These are phyloP conservation scores for Chrysemys picta DNA, from an alignment of 2,113 vertebrate genomes.

Conservation along the genomic window DNA sequence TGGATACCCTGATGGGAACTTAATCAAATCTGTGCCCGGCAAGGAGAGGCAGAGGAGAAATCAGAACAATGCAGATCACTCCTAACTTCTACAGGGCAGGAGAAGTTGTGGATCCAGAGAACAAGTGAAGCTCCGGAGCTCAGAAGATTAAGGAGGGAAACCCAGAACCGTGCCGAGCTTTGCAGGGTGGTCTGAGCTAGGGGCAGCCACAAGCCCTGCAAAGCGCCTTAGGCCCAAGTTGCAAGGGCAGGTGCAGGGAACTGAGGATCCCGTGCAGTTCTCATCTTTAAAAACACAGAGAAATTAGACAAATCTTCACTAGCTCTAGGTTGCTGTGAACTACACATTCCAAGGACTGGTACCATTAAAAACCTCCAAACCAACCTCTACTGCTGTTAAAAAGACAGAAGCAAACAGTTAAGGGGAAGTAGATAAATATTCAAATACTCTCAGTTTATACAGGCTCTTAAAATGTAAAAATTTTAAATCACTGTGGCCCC, in stretches of 20 bases:
- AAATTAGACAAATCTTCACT: neutral
- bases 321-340: neutral
- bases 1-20: neutral
- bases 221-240: neutral
- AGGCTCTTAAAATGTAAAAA: neutral
- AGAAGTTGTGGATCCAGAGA: neutral
- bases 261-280: neutral
- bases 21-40: slow-evolving; percentile 22
- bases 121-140: slow-evolving; percentile 40
- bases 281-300: neutral
- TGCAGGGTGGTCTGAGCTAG: slow-evolving; percentile 37
- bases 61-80: slow-evolving; percentile 17
- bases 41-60: neutral
- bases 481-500: neutral
- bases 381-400: neutral
- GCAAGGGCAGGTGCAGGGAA: neutral
- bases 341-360: fast-evolving
- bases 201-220: slow-evolving; percentile 6
- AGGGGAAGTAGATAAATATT: neutral
- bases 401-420: neutral
- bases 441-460: neutral
- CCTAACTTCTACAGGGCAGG: slow-evolving; percentile 30
- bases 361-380: slow-evolving; percentile 6
- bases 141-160: slow-evolving; percentile 40
- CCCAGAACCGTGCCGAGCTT: slow-evolving; percentile 51